These are phyloP conservation scores for Eumeta japonica DNA, from an alignment of 1,140 invertebrate species.

Conservation along the genomic window DNA sequence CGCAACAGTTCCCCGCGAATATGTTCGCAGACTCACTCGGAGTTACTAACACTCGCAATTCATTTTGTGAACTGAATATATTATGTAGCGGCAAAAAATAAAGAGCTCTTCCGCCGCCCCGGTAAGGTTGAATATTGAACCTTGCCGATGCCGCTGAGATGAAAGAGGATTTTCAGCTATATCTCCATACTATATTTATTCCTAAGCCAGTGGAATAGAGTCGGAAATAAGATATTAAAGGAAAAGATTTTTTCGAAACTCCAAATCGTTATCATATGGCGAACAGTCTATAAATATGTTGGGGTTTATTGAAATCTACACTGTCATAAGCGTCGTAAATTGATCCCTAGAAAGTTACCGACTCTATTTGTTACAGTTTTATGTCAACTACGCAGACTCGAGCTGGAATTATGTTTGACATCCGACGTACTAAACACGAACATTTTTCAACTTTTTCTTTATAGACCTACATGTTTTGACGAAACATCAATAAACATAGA, in stretches of 20 bases:
- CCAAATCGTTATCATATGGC: constrained; percentile 42
- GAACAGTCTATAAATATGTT: constrained; percentile 41
- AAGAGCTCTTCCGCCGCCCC: constrained; percentile 21
- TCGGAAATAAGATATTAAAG: constrained; percentile 19
- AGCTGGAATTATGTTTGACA: too few relatives aligned
- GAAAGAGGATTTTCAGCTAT: constrained; percentile 25
- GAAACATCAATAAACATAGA: too few relatives aligned
- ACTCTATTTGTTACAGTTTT: constrained; percentile 21
- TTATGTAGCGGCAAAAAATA: constrained; percentile 32
- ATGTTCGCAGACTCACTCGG: constrained; percentile 52
- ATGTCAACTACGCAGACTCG: too few relatives aligned
- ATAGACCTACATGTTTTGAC: too few relatives aligned
- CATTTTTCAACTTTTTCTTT: too few relatives aligned
- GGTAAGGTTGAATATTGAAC: constrained; percentile 29
- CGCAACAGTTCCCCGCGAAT: constrained; percentile 51
- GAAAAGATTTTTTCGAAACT: constrained; percentile 38
- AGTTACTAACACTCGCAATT: constrained; percentile 56
- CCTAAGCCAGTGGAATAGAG: constrained; percentile 21
- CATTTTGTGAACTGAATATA: constrained; percentile 56
- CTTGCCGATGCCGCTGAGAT: constrained; percentile 25
- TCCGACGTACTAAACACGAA: too few relatives aligned
- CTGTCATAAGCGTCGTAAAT: constrained; percentile 35
- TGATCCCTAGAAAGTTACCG: constrained; percentile 20
- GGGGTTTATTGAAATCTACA: constrained; percentile 41
- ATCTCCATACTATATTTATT: constrained; percentile 25